Base-by-base conservation (phyloP, 1,140 invertebrate species). In the Pseudomyrmex sp. region DNA sequence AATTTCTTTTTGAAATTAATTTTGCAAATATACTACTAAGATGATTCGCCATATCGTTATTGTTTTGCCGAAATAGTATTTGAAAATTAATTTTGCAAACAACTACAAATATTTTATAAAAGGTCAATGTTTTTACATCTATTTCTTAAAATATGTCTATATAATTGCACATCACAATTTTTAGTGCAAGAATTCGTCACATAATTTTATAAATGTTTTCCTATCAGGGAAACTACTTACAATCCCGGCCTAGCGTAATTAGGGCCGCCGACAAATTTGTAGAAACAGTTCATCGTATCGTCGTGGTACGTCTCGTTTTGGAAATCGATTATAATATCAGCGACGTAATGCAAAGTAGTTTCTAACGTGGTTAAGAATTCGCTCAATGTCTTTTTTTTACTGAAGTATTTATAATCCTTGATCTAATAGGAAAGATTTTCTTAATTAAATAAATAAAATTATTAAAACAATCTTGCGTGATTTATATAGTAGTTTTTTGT, bases 241-340 rank as follows among this genome's bases (percentile, higher is more conserved):
- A 93, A 83, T 54, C 90, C 90, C 10, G 92, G 91, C 48, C 91
- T 88, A 7, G 89, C 89, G 62, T 87, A 89, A 0, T 79, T 82
- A 2, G 90, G 83, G 1, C 72, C 80, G 13, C 91, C 91, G 9
- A 92, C 61, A 12, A 92, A 85, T 58, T 88, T 91, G 0, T 85
- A 18, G 58, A 91, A 90, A 54, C 93, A 93, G 0, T 89, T n/a
- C 1, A 77, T 20, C 1, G 91, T 46, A n/a, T 48, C 85, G 1
- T 91, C 50, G 1, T 77, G 83, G 13, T 91, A 91, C 0, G 86
- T 89, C 1, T 86, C 75, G 56, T 91, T 91, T 26, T 91, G 89
- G 52, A 90, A 93, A 83, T 94, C 87, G 15, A 92, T 79, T 10
- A 92, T 65, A 3, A 94, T 92, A 13, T 94, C 92, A 1, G 88